These are phyloP conservation scores for Linnaemya vulpina DNA, from an alignment of 2,888 invertebrate species.

Conservation along the genomic window DNA sequence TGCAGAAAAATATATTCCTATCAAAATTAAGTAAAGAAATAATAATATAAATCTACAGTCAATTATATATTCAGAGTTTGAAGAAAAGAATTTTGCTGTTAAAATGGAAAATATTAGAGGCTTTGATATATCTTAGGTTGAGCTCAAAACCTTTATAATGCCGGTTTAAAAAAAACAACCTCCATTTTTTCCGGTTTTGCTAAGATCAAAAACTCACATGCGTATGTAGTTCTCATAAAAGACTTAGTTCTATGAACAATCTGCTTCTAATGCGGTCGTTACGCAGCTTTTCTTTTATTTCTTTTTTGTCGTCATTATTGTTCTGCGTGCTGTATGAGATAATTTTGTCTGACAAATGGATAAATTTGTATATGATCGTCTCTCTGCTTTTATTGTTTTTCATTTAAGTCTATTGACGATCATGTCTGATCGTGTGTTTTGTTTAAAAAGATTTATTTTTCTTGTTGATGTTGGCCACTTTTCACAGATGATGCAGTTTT, in stretches of 20 bases:
- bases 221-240: background rate
- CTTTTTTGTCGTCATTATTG: slow-evolving; percentile 31
- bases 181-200: no score
- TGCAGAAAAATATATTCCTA: background rate
- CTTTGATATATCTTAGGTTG: no score
- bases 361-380: slow-evolving; percentile 51
- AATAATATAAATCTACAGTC: no score
- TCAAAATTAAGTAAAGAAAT: background rate
- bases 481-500: slow-evolving; percentile 42
- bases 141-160: no score
- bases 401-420: slow-evolving; percentile 36
- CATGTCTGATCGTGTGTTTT: slow-evolving; percentile 36
- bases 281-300: slow-evolving; percentile 9
- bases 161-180: no score
- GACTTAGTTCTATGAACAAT: background rate
- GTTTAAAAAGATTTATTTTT: slow-evolving; percentile 19
- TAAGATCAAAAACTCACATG: no score
- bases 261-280: slow-evolving; percentile 10
- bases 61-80: no score
- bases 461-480: slow-evolving; percentile 43
- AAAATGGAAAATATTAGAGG: no score
- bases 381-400: slow-evolving; percentile 35
- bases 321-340: background rate
- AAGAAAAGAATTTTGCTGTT: no score
- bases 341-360: slow-evolving; percentile 49